A percentile compares a stretch with the other conserved stretches of the same genome.
phyloP scores from a whole-genome alignment of 2,888 invertebrate species.

The Orgyia antiqua region DNA sequence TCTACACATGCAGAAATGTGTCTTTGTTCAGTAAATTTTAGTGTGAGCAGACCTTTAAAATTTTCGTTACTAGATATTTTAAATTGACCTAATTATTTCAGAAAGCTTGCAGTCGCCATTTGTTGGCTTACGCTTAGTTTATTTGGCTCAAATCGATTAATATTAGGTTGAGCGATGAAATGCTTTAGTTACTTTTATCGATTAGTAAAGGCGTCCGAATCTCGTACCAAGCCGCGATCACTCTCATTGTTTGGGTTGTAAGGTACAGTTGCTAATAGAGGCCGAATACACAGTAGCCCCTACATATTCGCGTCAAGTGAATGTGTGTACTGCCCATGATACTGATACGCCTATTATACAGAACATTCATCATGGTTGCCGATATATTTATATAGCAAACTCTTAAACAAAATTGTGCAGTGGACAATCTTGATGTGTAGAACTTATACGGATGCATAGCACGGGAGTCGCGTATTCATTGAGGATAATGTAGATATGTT shows the following conservation, averaged over 20 bases:
- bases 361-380: conserved; percentile 25
- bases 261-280: conserved; percentile 66
- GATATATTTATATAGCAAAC: conserved; percentile 25
- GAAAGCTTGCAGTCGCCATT: conserved; percentile 33
- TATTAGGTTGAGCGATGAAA: conserved; percentile 37
- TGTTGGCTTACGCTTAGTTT: conserved; percentile 34
- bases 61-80: conserved; percentile 26
- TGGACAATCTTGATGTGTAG: conserved; percentile 25
- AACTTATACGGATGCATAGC: too few relatives aligned
- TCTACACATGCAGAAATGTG: too few relatives aligned
- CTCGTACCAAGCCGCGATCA: conserved; percentile 72
- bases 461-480: conserved; percentile 29
- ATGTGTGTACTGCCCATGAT: conserved; percentile 51
- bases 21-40: too few relatives aligned
- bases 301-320: conserved; percentile 51
- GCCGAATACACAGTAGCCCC: conserved; percentile 48
- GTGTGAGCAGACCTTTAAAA: conserved; percentile 21
- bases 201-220: conserved; percentile 47
- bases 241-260: conserved; percentile 70
- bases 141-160: conserved; percentile 30
- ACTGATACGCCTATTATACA: conserved; percentile 23
- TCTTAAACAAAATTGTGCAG: conserved; percentile 11
- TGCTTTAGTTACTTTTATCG: conserved; percentile 51
- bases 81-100: conserved; percentile 28
- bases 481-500: conserved; percentile 69